Evolutionary conservation across 2,113 vertebrate species (phyloP).

Genomic region (Myxocyprinus asiaticus): DNA sequence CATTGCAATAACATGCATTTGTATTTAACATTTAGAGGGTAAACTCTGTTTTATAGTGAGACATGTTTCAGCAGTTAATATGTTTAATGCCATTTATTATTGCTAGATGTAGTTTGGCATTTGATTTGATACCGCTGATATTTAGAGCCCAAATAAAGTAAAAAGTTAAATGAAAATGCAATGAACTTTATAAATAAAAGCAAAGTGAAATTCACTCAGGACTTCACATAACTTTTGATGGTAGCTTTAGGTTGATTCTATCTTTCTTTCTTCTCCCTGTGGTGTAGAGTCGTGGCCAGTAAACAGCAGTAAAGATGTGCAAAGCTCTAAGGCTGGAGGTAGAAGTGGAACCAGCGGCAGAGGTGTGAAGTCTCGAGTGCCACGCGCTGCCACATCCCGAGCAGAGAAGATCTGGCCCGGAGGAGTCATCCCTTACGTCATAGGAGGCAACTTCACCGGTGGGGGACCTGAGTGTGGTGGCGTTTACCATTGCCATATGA

Average conservation of each 20-base stretch:
- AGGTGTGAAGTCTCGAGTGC: slow-evolving; percentile 81
- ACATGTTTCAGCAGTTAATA: background rate
- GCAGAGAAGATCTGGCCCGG: slow-evolving; percentile 98
- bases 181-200: background rate
- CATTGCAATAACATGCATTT: background rate
- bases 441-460: slow-evolving; percentile 98
- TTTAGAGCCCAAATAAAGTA: background rate
- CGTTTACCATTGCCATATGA: background rate
- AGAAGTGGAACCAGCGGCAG: slow-evolving; percentile 50
- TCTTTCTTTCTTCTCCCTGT: background rate
- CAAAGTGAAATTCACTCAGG: background rate
- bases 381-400: slow-evolving; percentile 94
- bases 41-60: background rate
- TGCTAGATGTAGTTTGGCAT: background rate
- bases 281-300: slow-evolving; percentile 79
- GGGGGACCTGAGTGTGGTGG: slow-evolving; percentile 64
- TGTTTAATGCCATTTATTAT: background rate
- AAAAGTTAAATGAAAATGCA: background rate
- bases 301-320: slow-evolving; percentile 76
- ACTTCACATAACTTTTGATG: too few species aligned
- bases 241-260: too few species aligned
- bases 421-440: slow-evolving; percentile 94
- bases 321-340: slow-evolving; percentile 62
- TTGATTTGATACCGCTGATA: background rate
- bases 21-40: background rate